Percentiles rank a stretch among this genome's conserved stretches.
Conservation (phyloP, 2,797 vertebrate genomes). For the Chelidonichthys spinosus region DNA sequence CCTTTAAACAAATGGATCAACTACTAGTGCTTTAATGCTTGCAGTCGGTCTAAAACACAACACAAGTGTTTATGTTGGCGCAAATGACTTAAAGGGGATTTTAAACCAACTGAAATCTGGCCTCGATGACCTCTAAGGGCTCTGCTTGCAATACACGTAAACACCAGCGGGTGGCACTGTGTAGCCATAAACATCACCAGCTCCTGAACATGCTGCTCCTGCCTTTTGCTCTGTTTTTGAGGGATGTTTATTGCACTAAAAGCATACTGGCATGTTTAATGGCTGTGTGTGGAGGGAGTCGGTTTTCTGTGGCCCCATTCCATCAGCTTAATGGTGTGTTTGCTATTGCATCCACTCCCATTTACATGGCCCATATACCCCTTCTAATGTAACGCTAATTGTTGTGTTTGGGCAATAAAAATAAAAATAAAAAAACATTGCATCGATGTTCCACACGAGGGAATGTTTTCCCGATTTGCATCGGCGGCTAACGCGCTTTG, state of each 20-base stretch:
- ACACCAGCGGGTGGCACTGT: conserved; percentile 65
- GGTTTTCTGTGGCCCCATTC: conserved; percentile 52
- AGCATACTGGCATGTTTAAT: conserved; percentile 56
- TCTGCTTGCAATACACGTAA: neutral
- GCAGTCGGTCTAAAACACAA: neutral
- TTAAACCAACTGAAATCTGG: neutral
- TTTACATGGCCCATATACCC: conserved; percentile 71
- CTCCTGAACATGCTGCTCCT: neutral
- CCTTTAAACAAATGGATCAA: neutral
- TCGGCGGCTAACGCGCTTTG: conserved; percentile 26
- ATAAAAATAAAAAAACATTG: conserved; percentile 42
- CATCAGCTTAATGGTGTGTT: conserved; percentile 76
- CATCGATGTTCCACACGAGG: conserved; percentile 32
- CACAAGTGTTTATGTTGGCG: neutral
- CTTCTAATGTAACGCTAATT: conserved; percentile 73
- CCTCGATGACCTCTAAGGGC: neutral
- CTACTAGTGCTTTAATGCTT: too few species aligned
- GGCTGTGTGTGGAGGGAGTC: conserved; percentile 43
- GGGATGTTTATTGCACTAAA: conserved; percentile 38
- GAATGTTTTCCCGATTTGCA: conserved; percentile 28
- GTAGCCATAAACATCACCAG: conserved; percentile 10
- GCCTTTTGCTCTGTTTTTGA: conserved; percentile 37
- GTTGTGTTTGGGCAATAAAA: conserved; percentile 64
- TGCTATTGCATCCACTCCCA: conserved; percentile 64
- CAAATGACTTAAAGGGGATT: neutral